Base-by-base conservation (phyloP, 2,888 invertebrate genomes). In the Apotomis turbidana region DNA sequence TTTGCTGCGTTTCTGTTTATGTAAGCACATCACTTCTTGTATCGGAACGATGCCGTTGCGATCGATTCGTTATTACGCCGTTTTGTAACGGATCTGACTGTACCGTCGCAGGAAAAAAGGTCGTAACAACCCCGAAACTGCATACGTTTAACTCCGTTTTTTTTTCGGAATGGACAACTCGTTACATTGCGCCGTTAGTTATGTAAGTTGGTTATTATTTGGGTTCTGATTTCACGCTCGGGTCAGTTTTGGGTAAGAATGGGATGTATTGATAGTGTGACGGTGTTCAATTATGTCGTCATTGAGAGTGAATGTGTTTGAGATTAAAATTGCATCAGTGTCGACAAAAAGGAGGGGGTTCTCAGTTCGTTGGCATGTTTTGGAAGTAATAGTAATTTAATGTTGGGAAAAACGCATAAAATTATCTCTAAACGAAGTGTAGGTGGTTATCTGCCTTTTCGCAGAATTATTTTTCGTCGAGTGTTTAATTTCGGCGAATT, bases 211-310 rank as follows among this genome's bases (percentile, higher is more conserved):
- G 74, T 77, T 87, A 87, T 86, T 84, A 76, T 78, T 78, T 78
- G 83, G 82, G 78, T 85, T 83, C 84, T 87, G 87, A 90, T 90
- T 90, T 89, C 86, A 89, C 89, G 87, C 84, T 83, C 84, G 82
- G 87, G 81, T 84, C 85, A 75, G 71, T 81, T 80, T 76, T 76
- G 76, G 75, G 77, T 77, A 76, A 74, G 77, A 76, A 77, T 78
- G 69, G 63, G 76, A 77, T 77, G 76, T 77, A 76, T 73, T 75
- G 75, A 76, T 77, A 76, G 75, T 73, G 75, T 73, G 76, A 75
- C 57, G 75, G 76, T 74, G 72, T 55, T 61, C 49, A 15, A 60
- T 71, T 71, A 52, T 58, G 57, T 44, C 55, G 55, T 36, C 57
- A 71, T 62, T 13, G 71, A 68, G 61, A 60, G 60, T 57, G 51